Conservation (phyloP, 2,113 vertebrate species). For the Pogonocichla stellata region DNA sequence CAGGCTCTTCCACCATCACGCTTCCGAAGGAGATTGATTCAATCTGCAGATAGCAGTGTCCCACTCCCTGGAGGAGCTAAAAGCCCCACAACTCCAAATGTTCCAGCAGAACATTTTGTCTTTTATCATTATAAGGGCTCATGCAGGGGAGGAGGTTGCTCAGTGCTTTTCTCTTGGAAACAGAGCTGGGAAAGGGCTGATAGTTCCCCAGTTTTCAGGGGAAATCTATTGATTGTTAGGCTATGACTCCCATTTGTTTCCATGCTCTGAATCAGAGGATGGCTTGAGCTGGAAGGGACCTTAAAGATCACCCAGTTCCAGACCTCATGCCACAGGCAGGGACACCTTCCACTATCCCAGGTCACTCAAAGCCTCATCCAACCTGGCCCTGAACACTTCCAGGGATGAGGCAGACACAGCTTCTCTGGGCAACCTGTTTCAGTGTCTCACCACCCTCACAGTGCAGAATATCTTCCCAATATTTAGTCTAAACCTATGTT, state of each 20-base stretch:
- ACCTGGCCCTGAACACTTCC: too few species aligned
- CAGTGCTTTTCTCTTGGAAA: neutral
- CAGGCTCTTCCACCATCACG: neutral
- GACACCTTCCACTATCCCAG: neutral
- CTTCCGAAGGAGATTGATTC: slow-evolving; percentile 19
- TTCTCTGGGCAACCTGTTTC: too few species aligned
- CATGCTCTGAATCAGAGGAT: neutral
- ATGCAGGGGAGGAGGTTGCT: neutral
- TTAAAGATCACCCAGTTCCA: neutral
- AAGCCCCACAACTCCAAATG: neutral
- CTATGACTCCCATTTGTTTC: neutral
- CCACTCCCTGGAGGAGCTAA: neutral
- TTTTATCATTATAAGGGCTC: neutral
- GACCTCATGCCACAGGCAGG: fast-evolving
- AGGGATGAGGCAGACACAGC: too few species aligned
- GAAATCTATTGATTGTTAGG: neutral
- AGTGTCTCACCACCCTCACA: neutral
- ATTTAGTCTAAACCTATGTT: neutral
- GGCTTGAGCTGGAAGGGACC: neutral
- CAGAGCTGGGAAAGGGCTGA: neutral
- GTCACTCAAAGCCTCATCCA: neutral
- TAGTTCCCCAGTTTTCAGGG: neutral
- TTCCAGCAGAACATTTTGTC: neutral
- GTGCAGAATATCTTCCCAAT: neutral
- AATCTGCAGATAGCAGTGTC: slow-evolving; percentile 36